Evolutionary conservation across 2,113 vertebrate genomes (phyloP).

Genomic region (Eulemur macaco): DNA sequence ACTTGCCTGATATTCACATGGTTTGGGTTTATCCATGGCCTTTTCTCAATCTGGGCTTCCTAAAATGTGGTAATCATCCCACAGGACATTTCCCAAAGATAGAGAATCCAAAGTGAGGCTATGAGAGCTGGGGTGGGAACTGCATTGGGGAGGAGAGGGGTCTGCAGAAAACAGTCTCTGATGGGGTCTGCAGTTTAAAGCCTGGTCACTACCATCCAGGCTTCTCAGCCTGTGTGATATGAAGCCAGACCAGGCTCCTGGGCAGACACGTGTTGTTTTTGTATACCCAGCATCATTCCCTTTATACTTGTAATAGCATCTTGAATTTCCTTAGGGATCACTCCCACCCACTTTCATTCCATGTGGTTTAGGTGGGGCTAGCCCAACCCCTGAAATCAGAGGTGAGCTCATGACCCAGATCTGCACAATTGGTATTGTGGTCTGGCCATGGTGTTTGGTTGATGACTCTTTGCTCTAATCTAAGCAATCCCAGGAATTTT

Average conservation of each 20-base stretch:
- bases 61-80: background rate
- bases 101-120: background rate
- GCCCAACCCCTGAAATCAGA: background rate
- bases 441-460: background rate
- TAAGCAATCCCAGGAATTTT: background rate
- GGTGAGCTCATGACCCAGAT: slow-evolving; percentile 12
- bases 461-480: slow-evolving; percentile 1
- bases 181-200: background rate
- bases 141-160: background rate
- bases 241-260: background rate
- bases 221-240: background rate
- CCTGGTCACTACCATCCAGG: background rate
- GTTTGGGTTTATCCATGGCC: background rate
- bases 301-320: background rate
- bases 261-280: background rate
- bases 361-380: slow-evolving; percentile 22
- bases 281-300: background rate
- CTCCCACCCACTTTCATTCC: background rate
- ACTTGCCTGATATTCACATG: background rate
- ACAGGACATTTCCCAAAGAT: background rate
- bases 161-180: background rate
- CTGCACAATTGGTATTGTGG: background rate
- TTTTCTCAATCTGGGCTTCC: background rate
- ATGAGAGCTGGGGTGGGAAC: background rate
- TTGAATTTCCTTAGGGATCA: background rate